These are phyloP conservation scores for Diaphora mendica DNA, from an alignment of 2,888 invertebrate genomes.

Conservation along the genomic window DNA sequence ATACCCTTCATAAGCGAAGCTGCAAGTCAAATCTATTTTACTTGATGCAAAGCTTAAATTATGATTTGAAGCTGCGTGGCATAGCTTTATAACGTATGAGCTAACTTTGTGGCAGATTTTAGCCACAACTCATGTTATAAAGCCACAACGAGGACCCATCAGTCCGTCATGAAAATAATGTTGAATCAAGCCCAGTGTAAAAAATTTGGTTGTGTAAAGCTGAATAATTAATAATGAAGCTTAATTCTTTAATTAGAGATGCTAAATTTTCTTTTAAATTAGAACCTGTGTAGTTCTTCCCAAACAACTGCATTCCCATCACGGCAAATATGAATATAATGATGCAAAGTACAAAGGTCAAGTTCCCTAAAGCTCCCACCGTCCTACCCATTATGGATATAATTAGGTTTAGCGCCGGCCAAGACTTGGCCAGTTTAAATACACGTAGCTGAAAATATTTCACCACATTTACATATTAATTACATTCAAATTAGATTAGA, in stretches of 20 bases:
- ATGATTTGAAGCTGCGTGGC: slow-evolving; percentile 84
- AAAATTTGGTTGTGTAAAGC: slow-evolving; percentile 83
- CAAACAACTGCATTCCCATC: slow-evolving; percentile 98
- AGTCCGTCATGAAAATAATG: slow-evolving; percentile 79
- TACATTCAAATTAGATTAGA: slow-evolving; percentile 42
- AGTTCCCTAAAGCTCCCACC: slow-evolving; percentile 97
- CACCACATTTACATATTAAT: slow-evolving; percentile 72
- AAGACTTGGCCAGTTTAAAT: slow-evolving; percentile 98
- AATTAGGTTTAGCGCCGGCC: slow-evolving; percentile 97
- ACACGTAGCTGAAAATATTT: slow-evolving; percentile 94
- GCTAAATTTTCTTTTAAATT: slow-evolving; percentile 82
- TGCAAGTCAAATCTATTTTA: slow-evolving; percentile 84
- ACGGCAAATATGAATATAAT: slow-evolving; percentile 99
- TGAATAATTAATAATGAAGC: slow-evolving; percentile 83
- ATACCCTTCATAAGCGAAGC: slow-evolving; percentile 84
- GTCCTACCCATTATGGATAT: slow-evolving; percentile 98
- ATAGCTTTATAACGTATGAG: slow-evolving; percentile 83
- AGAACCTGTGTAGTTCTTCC: slow-evolving; percentile 93
- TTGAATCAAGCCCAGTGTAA: slow-evolving; percentile 84
- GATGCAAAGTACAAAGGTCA: slow-evolving; percentile 97
- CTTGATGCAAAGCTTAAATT: slow-evolving; percentile 84
- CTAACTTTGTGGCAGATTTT: slow-evolving; percentile 62
- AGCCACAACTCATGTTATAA: slow-evolving; percentile 79
- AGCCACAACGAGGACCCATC: slow-evolving; percentile 80
- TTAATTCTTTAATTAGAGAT: slow-evolving; percentile 80